Evolutionary conservation across 53 echinoderm and acorn worm genomes (phyloP), one percentile per base, ranked within the genome.

Genomic region (Apostichopus leukothele): DNA sequence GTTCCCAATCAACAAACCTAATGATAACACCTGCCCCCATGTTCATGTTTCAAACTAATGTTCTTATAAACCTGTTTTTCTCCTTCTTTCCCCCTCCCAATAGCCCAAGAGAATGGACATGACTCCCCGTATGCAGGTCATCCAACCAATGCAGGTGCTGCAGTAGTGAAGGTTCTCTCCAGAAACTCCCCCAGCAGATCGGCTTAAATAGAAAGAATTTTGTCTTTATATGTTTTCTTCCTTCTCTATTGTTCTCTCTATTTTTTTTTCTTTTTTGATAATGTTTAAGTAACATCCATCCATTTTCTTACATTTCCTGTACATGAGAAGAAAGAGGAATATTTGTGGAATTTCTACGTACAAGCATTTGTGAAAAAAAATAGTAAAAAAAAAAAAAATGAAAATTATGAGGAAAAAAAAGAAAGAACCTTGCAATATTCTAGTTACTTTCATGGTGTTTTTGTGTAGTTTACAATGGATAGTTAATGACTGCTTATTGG

Each of bases 51-150:
- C 13, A 55, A 12, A 13, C n/a, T 12, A 51, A 55, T 21, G 4
- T 16, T 53, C 9, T 39, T 39, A 39, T 39, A 2, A 7, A 60
- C 11, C 60, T 88, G 39, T 5, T 53, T 79, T 55, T 68, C 50
- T 51, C 23, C 20, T n/a, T 18, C 71, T 71, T 18, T 71, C 18
- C 0, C 3, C 13, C 68, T 83, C 20, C 16, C 21, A 5, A 67
- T 83, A 91, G 91, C 91, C 91, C 75, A 91, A 91, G 91, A 88
- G 91, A 83, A 84, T 91, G 88, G 91, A 91, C 39, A 75, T 91
- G 91, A 88, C 83, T 27, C 88, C 91, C 20, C 88, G 81, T 21
- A 55, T 81, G 55, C 59, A 54, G 22, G 23, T 81, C 22, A 81
- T 81, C 18, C 81, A 81, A n/a, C 81, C 81, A 9, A 81, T 81